Conservation (phyloP, 2,888 invertebrate species). For the Himalopsyche anomala region DNA sequence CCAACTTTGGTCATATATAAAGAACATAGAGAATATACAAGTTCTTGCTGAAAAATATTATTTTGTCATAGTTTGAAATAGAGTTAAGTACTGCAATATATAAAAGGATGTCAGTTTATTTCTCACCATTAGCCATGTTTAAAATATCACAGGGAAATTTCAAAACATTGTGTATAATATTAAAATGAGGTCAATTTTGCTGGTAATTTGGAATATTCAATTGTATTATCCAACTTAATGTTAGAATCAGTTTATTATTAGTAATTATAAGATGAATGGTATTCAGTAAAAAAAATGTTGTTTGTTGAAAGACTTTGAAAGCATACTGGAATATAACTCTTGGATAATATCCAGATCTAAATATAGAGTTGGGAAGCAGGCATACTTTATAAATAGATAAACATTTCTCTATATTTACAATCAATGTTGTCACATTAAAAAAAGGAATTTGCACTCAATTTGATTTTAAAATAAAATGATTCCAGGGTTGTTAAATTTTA, state of each 20-base stretch:
- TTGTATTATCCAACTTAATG: no score
- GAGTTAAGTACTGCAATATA: not conserved
- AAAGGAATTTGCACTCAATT: not conserved
- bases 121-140: not conserved
- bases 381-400: conserved; percentile 29
- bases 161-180: not conserved
- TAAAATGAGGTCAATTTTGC: no score
- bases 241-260: not conserved
- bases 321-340: conserved; percentile 30
- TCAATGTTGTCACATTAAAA: conserved; percentile 26
- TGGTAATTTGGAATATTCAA: no score
- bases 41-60: no score
- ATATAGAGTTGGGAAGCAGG: conserved; percentile 7
- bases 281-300: conserved; percentile 1
- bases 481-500: no score
- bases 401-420: conserved; percentile 26
- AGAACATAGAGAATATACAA: no score
- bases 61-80: no score
- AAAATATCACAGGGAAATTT: not conserved
- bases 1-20: no score
- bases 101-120: not conserved
- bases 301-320: conserved; percentile 29
- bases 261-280: not conserved
- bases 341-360: conserved; percentile 34
- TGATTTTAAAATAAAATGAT: no score